Base-by-base conservation (phyloP, 2,797 vertebrate species). In the Pelobates cultripes region DNA sequence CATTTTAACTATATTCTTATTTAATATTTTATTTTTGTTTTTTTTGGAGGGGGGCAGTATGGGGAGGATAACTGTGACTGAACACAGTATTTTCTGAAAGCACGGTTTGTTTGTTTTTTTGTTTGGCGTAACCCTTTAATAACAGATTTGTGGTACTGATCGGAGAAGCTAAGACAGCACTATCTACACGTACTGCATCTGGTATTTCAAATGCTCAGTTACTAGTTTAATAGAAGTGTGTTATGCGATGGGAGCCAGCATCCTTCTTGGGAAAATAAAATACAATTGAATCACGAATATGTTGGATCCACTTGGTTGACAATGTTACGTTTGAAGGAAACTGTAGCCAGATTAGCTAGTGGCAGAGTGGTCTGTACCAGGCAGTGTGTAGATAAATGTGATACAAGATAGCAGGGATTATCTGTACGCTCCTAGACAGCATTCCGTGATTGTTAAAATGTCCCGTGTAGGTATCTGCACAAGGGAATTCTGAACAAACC, bases 201-300 rank as follows among this genome's bases (percentile, higher is more conserved):
- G 75, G n/a, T 68, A 3, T 61, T 43, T 47, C 41, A 73, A 78
- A 73, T 77, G 75, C 77, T 82, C 75, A 77, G 68, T 82, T 73
- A 77, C 61, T 55, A 47, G 6, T 78, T 44, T 78, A 78, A 82
- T 73, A 82, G 66, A 82, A 69, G 57, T 60, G 74, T 45, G 75
- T 61, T 40, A 42, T 7, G 61, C 68, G 45, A 60, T 15, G 8
- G 61, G 60, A 73, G 47, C 40, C 47, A n/a, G 61, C 14, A 28
- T 45, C 70, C 75, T 73, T 69, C 43, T 10, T 61, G 81, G 81
- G 63, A 73, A 28, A 43, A 43, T 43, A 14, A 73, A 70, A 77
- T 66, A 64, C 44, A 82, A 82, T 68, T 73, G 47, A 68, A 77
- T 73, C 45, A 15, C 41, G 10, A 69, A 7, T 61, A 63, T 43